A percentile compares a stretch with the other conserved stretches of the same genome.
Evolutionary conservation across 2,113 vertebrate species (phyloP).

Genomic region (Choloepus hoffmanni): DNA sequence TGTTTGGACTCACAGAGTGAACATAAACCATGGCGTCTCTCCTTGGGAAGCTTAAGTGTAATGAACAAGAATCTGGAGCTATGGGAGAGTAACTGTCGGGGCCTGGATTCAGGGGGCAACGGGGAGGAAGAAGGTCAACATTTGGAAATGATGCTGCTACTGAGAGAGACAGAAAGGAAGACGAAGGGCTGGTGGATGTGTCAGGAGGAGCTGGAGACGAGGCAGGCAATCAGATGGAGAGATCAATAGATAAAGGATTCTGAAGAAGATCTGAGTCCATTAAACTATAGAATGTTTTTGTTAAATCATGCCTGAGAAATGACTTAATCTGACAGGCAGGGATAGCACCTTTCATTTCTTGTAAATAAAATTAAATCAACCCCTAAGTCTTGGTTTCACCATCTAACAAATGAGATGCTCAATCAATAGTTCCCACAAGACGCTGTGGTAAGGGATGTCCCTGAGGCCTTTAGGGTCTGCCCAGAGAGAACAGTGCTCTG

Average conservation of each 20-base stretch:
- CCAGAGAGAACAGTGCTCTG: neutral
- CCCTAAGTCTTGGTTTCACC: neutral
- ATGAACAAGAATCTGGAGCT: neutral
- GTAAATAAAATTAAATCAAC: slow-evolving; percentile 8
- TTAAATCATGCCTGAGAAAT: neutral
- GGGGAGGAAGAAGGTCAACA: neutral
- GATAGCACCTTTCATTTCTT: neutral
- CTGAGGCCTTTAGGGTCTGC: neutral
- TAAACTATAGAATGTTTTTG: neutral
- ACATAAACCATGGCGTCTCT: neutral
- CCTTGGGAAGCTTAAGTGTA: neutral
- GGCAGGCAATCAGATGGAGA: neutral
- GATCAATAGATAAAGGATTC: neutral
- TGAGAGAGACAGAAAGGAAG: neutral
- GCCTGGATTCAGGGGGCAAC: neutral
- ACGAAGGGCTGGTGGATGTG: neutral
- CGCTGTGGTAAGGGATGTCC: neutral
- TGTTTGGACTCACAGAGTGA: neutral
- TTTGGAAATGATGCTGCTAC: too few relatives aligned
- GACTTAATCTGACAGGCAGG: neutral
- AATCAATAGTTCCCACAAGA: neutral
- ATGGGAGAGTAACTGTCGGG: neutral
- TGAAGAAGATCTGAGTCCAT: neutral
- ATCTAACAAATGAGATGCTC: neutral
- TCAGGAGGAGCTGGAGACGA: too few relatives aligned